These are phyloP conservation scores for Corydoras sp. DNA, from an alignment of 2,113 vertebrate species.

Conservation along the genomic window DNA sequence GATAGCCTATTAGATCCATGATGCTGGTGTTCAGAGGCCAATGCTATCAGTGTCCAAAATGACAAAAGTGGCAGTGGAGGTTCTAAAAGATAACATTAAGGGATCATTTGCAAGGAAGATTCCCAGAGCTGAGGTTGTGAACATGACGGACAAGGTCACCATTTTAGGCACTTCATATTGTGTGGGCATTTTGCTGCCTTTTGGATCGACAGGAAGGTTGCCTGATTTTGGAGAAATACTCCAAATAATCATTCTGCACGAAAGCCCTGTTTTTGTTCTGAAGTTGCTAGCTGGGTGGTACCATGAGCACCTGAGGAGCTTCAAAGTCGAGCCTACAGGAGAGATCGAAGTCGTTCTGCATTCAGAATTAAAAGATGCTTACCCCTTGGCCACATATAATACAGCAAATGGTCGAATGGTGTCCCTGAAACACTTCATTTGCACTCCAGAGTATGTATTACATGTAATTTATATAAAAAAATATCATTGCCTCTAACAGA, in stretches of 20 bases:
- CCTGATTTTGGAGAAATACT: constrained; percentile 41
- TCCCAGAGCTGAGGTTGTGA: background rate
- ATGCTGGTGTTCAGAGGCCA: too few species aligned
- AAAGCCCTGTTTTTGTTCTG: constrained; percentile 34
- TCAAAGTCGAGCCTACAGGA: constrained; percentile 35
- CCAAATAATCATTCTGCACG: constrained; percentile 39
- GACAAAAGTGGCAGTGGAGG: too few species aligned
- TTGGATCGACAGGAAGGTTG: constrained; percentile 40
- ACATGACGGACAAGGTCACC: constrained; percentile 1
- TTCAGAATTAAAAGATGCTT: constrained; percentile 37
- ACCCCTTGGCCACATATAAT: constrained; percentile 37
- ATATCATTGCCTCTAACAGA: background rate
- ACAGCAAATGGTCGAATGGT: constrained; percentile 21
- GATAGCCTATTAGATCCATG: too few species aligned
- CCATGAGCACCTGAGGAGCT: constrained; percentile 43
- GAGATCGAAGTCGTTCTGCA: constrained; percentile 33
- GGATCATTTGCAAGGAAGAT: background rate
- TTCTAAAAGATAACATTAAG: background rate
- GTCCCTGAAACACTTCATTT: constrained; percentile 41
- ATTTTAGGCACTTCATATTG: constrained; percentile 13
- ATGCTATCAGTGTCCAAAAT: too few species aligned
- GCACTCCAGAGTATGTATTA: constrained; percentile 36
- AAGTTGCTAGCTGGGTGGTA: constrained; percentile 46
- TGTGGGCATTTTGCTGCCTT: constrained; percentile 40
- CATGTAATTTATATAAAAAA: background rate